Conservation (phyloP, 2,888 invertebrate genomes). For the Pterostichus madidus region DNA sequence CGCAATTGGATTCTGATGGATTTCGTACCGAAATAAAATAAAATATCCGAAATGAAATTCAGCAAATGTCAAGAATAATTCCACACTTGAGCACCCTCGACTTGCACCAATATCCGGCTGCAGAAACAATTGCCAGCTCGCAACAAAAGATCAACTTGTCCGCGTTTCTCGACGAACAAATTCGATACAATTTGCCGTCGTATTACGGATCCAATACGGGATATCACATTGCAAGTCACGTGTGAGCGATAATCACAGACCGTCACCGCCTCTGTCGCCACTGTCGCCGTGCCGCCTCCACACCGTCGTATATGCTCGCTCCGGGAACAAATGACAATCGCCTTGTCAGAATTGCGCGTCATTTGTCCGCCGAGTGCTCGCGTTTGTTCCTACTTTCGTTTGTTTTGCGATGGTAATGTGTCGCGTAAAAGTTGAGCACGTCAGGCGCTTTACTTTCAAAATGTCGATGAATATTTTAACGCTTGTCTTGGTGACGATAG, state of each 20-base stretch:
- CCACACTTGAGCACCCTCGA: too few species aligned
- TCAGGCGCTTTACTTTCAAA: too few species aligned
- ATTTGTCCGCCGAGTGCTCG: neutral
- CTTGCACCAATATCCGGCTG: too few species aligned
- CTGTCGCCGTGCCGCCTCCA: neutral
- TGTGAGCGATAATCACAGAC: conserved; percentile 41
- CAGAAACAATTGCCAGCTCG: too few species aligned
- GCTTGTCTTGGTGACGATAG: neutral
- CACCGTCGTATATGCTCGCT: neutral
- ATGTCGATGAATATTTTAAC: conserved; percentile 16
- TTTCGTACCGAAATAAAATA: too few species aligned
- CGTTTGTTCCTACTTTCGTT: conserved; percentile 29
- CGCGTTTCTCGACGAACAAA: conserved; percentile 19
- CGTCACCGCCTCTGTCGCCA: neutral
- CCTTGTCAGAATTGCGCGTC: conserved; percentile 30
- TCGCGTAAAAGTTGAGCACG: conserved; percentile 11
- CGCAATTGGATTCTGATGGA: too few species aligned
- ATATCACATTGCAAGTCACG: conserved; percentile 36
- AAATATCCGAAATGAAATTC: too few species aligned
- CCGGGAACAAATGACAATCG: conserved; percentile 32
- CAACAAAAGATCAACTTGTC: conserved; percentile 26
- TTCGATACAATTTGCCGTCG: conserved; percentile 48
- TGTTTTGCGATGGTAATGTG: conserved; percentile 29
- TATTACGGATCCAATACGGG: conserved; percentile 10
- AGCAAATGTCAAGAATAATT: too few species aligned